Conservation (phyloP, 1,140 invertebrate genomes). For the Hycleus cichorii region DNA sequence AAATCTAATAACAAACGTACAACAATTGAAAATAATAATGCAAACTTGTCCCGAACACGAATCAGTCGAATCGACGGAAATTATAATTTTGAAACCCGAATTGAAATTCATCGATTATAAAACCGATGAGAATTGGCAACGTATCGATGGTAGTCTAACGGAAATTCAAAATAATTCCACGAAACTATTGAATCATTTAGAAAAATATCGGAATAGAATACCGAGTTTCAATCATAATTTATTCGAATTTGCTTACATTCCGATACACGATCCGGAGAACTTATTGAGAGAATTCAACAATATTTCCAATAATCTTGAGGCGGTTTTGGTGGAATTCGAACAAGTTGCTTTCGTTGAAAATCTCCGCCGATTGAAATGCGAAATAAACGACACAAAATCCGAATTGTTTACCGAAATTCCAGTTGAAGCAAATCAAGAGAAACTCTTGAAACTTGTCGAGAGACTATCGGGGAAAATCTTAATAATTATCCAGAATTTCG, state of each 20-base stretch:
- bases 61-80: slow-evolving; percentile 39
- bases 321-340: slow-evolving; percentile 21
- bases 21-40: slow-evolving; percentile 53
- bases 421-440: slow-evolving; percentile 28
- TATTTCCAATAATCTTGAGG: slow-evolving; percentile 36
- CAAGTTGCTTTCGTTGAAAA: slow-evolving; percentile 18
- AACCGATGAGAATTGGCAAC: slow-evolving; percentile 45
- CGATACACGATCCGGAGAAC: slow-evolving; percentile 7
- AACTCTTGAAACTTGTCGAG: slow-evolving; percentile 42
- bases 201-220: slow-evolving; percentile 34
- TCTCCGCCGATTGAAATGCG: slow-evolving; percentile 21
- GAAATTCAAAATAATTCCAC: slow-evolving; percentile 38
- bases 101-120: slow-evolving; percentile 39
- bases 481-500: slow-evolving; percentile 59
- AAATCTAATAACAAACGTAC: slow-evolving; percentile 42
- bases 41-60: slow-evolving; percentile 51
- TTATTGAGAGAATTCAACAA: slow-evolving; percentile 28
- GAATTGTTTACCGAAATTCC: slow-evolving; percentile 6
- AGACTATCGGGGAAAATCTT: slow-evolving; percentile 53
- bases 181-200: slow-evolving; percentile 42
- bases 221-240: slow-evolving; percentile 19
- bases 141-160: slow-evolving; percentile 41
- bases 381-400: slow-evolving; percentile 12
- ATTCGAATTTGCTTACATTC: slow-evolving; percentile 9
- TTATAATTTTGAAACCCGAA: slow-evolving; percentile 40